Conservation (phyloP, 2,113 vertebrate genomes). For the Actenoides hombroni region DNA sequence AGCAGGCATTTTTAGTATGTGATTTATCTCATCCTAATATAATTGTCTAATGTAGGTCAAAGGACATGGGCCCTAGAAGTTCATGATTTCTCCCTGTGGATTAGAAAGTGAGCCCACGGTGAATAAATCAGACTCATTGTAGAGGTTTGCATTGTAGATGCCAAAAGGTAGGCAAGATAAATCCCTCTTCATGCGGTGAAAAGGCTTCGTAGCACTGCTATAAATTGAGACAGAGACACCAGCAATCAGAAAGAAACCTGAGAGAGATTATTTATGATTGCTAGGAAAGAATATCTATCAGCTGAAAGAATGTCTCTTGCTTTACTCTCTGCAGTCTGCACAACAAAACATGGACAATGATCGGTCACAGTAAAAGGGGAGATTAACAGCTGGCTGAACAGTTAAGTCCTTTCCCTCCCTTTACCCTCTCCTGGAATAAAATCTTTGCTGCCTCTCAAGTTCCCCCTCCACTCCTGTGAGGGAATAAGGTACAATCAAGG, state of each 20-base stretch:
- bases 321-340: not conserved
- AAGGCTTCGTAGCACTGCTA: not conserved
- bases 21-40: not conserved
- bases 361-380: not conserved
- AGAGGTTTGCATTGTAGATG: not conserved
- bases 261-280: not conserved
- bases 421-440: not conserved
- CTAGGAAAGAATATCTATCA: not conserved
- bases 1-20: not conserved
- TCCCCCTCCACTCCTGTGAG: not conserved
- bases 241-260: not conserved
- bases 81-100: not conserved
- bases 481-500: not conserved
- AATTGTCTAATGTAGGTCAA: not conserved
- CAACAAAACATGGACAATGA: not conserved
- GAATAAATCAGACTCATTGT: not conserved
- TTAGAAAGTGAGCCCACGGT: not conserved
- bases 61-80: not conserved
- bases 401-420: not conserved
- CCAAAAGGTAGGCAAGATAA: not conserved
- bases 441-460: not conserved
- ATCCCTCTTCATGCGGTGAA: not conserved
- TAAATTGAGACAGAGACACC: not conserved
- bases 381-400: not conserved
- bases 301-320: not conserved